Evolutionary conservation across 1,140 invertebrate species (phyloP), one percentile per base, ranked within the genome.

Genomic region (Cylas formicarius): DNA sequence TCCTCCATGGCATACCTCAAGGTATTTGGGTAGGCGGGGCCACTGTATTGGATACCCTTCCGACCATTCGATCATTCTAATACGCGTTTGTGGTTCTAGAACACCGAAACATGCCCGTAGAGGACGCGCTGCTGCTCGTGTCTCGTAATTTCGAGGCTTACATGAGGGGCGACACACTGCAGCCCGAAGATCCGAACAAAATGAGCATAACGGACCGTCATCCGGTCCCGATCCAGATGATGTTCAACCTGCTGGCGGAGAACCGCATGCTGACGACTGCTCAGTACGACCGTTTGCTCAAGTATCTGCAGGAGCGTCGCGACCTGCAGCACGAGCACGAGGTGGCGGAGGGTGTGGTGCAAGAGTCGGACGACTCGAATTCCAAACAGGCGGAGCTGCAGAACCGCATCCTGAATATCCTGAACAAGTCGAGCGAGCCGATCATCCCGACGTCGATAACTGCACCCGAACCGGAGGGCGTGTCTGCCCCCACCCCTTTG

Each of bases 71-170:
- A 2, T 23, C n/a, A 6, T 13, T 24, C 6, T n/a, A n/a, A 23
- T 38, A 16, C 24, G 8, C 8, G 17, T 43, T 33, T 33, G n/a
- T 33, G 47, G 41, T 8, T 50, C 50, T 68, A 84, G 91, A 94
- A 63, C 90, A 95, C 61, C 77, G 90, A 50, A 93, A 96, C 67
- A 94, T 95, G 87, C 90, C 89, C 0, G 57, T 92, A n/a, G 87
- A 93, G 37, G 88, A 93, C 67, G 88, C 90, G 2, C 72, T 94
- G 40, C 74, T 74, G 44, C 70, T 94, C 26, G 73, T 95, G 21
- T 73, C 74, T 14, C 74, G 81, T 13, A 90, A 89, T 65, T 93
- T 88, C 67, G 77, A 81, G 36, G 76, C 77, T 37, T 87, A 89
- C 62, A 80, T 87, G 58, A 72, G 73, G 42, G 74, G 76, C 10